Evolutionary conservation across 2,888 invertebrate species (phyloP), one percentile per base, ranked within the genome.

Genomic region (Lasioglossum lativentre): DNA sequence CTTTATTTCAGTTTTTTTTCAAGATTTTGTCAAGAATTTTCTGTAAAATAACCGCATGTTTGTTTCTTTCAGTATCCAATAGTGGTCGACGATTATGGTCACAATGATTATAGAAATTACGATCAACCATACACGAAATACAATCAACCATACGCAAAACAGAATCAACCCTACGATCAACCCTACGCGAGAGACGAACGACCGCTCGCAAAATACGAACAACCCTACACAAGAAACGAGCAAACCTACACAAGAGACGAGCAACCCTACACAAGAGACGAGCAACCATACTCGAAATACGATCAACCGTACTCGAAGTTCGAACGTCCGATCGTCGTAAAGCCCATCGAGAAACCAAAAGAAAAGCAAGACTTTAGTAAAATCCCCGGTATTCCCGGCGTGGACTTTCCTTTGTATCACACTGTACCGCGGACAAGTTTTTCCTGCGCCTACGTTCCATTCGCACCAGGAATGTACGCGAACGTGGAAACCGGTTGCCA

Each of bases 401-500:
- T 97, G 2, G 98, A 98, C 95, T 98, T 97, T 95, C 98, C 98
- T 0, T 96, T 98, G 77, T 98, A 97, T 95, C 97, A 97, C 93
- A 95, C 96, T 86, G 97, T 98, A 1, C 98, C 98, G 0, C 96
- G 97, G 47, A 98, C 98, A 30, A 96, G 96, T 89, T 98, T 98
- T 95, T 97, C 97, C 4, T 98, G 98, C 93, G 96, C 96, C 75
- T 96, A 97, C 90, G 98, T 98, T 63, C 98, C 98, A 0, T 97
- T 97, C 34, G 96, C 97, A 78, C 98, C 98, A 3, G 98, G 98
- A 90, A 98, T 98, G 97, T 98, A 98, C 94, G 98, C 98, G n/a
- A 98, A 98, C 93, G 97, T 98, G 1, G 98, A 98, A 95, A 97
- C 98, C 88, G 98, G 98, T 80, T 98, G 98, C 91, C 98, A 98